These are phyloP conservation scores for Samia ricini DNA, from an alignment of 1,140 invertebrate species.

Conservation along the genomic window DNA sequence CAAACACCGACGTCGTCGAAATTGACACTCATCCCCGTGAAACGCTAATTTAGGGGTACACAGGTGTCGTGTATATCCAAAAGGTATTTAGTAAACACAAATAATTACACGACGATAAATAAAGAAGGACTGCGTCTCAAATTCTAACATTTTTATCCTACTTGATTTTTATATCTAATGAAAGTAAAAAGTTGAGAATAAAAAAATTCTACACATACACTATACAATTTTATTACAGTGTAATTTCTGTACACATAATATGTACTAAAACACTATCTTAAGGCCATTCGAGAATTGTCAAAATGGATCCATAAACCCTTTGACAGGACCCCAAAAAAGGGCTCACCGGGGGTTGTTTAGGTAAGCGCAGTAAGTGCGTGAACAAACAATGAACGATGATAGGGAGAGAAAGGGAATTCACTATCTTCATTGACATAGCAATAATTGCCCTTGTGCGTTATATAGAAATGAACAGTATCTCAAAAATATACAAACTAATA, in stretches of 20 bases:
- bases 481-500: background rate
- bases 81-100: too few relatives aligned
- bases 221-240: too few relatives aligned
- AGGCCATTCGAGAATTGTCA: background rate
- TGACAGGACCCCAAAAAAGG: background rate
- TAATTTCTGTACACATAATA: too few relatives aligned
- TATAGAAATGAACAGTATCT: background rate
- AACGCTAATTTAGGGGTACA: slow-evolving; percentile 4
- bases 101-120: too few relatives aligned
- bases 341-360: background rate
- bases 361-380: background rate
- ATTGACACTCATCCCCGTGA: slow-evolving; percentile 50
- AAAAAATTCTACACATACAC: too few relatives aligned
- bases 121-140: too few relatives aligned
- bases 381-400: background rate
- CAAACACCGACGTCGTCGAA: slow-evolving; percentile 41
- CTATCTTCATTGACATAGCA: background rate
- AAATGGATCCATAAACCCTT: background rate
- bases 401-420: background rate
- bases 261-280: background rate
- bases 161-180: too few relatives aligned
- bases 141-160: too few relatives aligned
- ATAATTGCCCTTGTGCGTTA: background rate
- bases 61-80: slow-evolving; percentile 2
- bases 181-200: too few relatives aligned